Evolutionary conservation across 2,797 vertebrate genomes (phyloP).

Genomic region (Psittacula derbiana): DNA sequence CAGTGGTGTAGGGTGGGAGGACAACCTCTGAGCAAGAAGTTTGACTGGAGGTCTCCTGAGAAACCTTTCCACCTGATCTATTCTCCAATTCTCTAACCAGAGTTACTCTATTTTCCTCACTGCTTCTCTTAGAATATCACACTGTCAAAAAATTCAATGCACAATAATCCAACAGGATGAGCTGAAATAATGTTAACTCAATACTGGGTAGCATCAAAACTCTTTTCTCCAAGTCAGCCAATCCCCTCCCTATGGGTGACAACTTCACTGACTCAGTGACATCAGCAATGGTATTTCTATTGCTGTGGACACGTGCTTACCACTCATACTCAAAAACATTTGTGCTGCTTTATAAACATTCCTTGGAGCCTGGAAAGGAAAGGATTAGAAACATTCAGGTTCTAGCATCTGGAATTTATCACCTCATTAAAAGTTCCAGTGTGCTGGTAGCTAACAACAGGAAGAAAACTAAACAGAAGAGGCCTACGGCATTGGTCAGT

Average conservation of each 20-base stretch:
- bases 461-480: neutral
- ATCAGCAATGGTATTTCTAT: neutral
- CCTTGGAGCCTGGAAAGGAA: neutral
- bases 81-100: neutral
- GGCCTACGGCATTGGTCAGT: neutral
- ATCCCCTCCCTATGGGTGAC: neutral
- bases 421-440: neutral
- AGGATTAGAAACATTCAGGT: neutral
- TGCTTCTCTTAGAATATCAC: neutral
- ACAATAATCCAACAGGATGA: neutral
- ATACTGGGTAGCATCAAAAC: neutral
- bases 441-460: neutral
- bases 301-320: neutral
- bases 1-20: neutral
- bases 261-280: neutral
- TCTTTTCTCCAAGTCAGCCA: neutral
- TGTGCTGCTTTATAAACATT: neutral
- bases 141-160: neutral
- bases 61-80: neutral
- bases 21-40: neutral
- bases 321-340: neutral
- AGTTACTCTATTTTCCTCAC: neutral
- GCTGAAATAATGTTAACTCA: neutral
- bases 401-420: slow-evolving; percentile 4
- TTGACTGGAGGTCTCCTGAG: neutral